Evolutionary conservation across 2,888 invertebrate species (phyloP).

Genomic region (Ischnura elegans): DNA sequence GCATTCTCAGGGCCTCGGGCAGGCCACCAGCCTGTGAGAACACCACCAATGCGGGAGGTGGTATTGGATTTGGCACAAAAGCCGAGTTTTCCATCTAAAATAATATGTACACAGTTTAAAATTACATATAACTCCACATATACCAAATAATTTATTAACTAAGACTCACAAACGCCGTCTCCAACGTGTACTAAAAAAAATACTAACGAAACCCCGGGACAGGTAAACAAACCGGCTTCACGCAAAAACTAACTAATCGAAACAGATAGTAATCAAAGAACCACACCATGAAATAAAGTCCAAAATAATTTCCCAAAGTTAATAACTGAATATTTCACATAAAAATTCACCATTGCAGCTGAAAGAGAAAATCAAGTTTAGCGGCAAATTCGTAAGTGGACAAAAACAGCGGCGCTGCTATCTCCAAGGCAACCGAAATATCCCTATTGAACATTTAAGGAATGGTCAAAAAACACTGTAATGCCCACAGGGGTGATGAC

Average conservation of each 20-base stretch:
- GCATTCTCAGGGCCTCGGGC: conserved; percentile 87
- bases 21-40: conserved; percentile 87
- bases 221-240: neutral
- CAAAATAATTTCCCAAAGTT: neutral
- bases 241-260: conserved; percentile 19
- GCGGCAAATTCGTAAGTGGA: conserved; percentile 7
- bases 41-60: conserved; percentile 87
- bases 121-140: neutral
- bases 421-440: neutral
- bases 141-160: neutral
- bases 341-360: neutral
- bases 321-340: neutral
- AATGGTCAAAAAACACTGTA: neutral
- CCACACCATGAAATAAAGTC: neutral
- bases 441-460: neutral
- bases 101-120: conserved; percentile 71
- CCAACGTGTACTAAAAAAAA: neutral
- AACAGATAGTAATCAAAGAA: neutral
- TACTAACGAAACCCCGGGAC: neutral
- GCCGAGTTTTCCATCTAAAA: conserved; percentile 87
- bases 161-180: neutral
- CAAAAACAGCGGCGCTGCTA: conserved; percentile 54
- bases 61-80: conserved; percentile 86
- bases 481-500: neutral
- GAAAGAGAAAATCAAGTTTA: conserved; percentile 20